Conservation (phyloP, 2,888 invertebrate genomes). For the Tetrapedia diversipes region DNA sequence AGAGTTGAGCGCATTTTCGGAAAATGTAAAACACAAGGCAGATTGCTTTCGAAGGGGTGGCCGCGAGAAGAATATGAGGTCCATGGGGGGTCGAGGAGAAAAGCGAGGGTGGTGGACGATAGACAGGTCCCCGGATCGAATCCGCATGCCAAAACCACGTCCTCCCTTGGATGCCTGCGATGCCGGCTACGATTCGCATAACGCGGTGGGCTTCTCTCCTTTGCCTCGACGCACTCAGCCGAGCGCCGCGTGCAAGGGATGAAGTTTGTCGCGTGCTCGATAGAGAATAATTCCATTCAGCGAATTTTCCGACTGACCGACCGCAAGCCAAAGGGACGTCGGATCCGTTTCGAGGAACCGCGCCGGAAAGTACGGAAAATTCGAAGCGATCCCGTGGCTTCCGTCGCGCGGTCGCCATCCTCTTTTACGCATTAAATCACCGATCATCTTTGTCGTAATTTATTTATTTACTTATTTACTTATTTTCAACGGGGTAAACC, state of each 20-base stretch:
- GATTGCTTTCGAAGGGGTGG: constrained; percentile 21
- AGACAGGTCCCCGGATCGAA: constrained; percentile 71
- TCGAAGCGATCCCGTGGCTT: constrained; percentile 15
- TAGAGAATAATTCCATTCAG: constrained; percentile 67
- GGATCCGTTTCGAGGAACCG: constrained; percentile 8
- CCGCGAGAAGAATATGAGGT: constrained; percentile 12
- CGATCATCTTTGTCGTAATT: not conserved
- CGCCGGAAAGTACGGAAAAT: constrained; percentile 24
- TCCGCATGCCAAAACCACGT: constrained; percentile 81
- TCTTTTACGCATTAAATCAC: not conserved
- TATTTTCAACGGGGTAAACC: too few relatives aligned
- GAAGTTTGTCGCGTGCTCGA: constrained; percentile 67
- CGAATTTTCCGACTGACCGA: constrained; percentile 66
- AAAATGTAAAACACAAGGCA: not conserved
- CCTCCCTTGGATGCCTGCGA: constrained; percentile 61
- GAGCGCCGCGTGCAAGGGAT: constrained; percentile 62
- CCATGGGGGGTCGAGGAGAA: constrained; percentile 30
- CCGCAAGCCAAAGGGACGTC: constrained; percentile 24
- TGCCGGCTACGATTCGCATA: constrained; percentile 41
- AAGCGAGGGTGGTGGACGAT: constrained; percentile 31
- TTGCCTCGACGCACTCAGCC: constrained; percentile 60
- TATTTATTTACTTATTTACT: too few relatives aligned
- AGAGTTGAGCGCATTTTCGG: not conserved
- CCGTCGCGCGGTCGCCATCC: not conserved
- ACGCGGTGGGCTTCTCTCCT: constrained; percentile 60